Base-by-base conservation (phyloP, 2,797 vertebrate genomes). In the Thunnus albacares region DNA sequence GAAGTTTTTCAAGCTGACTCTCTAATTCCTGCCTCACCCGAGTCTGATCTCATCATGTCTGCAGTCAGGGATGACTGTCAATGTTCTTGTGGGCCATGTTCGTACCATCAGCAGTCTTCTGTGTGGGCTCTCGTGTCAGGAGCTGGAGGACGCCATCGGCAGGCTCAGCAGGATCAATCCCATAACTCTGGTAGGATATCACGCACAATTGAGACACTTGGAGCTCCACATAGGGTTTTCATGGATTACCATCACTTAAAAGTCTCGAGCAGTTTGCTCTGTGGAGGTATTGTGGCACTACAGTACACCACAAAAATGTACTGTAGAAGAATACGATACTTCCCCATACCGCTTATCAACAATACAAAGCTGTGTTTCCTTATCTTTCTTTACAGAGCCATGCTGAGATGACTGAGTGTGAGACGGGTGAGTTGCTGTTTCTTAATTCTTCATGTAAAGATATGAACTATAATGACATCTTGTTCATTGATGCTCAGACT, bases 111-210 rank as follows among this genome's bases (percentile, higher is more conserved):
- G 84, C 74, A 91, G 63, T 15, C 94, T 95, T 3, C 88, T 96
- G 84, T 92, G 77, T 67, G 94, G 92, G 5, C 7, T 96, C 20
- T 85, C 95, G 0, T 89, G 87, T 49, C 59, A 49, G 38, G 92
- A 94, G 53, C 13, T 96, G 69, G 94, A 96, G 60, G 92, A 95
- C 1, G 77, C 89, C 26, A 89, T 95, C 0, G 92, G 91, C 22
- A 49, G 66, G 2, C 87, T 96, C 52, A 94, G 92, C 76, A 86
- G 92, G 69, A 70, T 91, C 71, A 83, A 35, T 13, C 82, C 89
- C 14, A 33, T 56, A 0, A 14, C 65, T 51, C 62, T 90, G 94
- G 95, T 96, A 91, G 51, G 81, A 45, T 5, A 10, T 67, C 14
- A 11, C 26, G 26, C 3, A 18, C 2, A 22, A 45, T 11, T 28